Evolutionary conservation across 2,797 vertebrate genomes (phyloP).

Genomic region (Euthynnus affinis): DNA sequence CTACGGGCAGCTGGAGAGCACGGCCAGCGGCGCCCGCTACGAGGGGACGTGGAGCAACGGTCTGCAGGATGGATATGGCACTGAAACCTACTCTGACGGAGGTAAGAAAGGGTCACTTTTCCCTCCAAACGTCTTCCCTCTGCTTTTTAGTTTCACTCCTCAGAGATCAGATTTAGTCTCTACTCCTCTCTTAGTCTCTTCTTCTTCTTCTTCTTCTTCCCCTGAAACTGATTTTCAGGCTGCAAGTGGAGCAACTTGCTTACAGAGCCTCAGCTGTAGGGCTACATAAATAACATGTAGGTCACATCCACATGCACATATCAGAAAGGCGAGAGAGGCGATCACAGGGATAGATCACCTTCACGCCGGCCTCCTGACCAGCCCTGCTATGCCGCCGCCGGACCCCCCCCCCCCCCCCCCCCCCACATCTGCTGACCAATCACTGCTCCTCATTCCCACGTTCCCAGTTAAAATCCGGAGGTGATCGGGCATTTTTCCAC

Average conservation of each 20-base stretch:
- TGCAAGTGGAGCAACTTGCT: slow-evolving; percentile 51
- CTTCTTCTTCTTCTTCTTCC: too few species aligned
- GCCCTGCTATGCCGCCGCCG: too few species aligned
- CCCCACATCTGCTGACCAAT: background rate
- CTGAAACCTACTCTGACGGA: slow-evolving; percentile 98
- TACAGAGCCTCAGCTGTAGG: slow-evolving; percentile 36
- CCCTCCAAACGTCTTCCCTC: background rate
- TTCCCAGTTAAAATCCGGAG: too few species aligned
- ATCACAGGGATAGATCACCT: background rate
- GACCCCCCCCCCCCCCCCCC: too few species aligned
- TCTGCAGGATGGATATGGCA: slow-evolving; percentile 97
- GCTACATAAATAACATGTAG: slow-evolving; percentile 66
- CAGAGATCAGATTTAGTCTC: too few species aligned
- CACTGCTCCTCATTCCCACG: background rate
- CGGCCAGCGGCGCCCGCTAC: slow-evolving; percentile 93
- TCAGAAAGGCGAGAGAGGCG: background rate
- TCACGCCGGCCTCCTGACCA: background rate
- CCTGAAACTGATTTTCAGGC: slow-evolving; percentile 25
- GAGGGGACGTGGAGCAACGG: slow-evolving; percentile 99
- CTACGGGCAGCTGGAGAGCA: slow-evolving; percentile 97
- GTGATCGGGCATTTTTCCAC: too few species aligned
- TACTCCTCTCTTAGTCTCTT: too few species aligned
- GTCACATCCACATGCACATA: slow-evolving; percentile 52
- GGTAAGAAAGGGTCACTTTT: slow-evolving; percentile 84
- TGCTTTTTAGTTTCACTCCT: background rate